phyloP scores from a whole-genome alignment of 2,888 invertebrate species.

The Hartigia nigra region DNA sequence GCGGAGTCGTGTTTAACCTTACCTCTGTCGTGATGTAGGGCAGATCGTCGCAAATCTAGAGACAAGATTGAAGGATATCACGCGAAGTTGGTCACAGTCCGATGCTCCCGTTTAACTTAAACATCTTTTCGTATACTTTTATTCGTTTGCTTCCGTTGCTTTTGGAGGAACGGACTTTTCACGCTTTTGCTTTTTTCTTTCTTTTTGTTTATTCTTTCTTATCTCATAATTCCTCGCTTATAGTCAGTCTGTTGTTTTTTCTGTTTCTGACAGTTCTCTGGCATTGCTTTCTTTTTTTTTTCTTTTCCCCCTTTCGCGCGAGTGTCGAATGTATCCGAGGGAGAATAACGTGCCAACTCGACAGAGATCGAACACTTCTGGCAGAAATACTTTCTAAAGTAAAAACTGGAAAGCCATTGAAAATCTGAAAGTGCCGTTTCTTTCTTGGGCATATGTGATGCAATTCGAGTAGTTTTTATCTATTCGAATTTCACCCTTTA shows the following conservation, averaged over 20 bases:
- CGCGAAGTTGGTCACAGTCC: neutral
- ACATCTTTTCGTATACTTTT: neutral
- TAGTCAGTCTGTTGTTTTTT: neutral
- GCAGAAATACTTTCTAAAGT: neutral
- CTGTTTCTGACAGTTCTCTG: neutral
- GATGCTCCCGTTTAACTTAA: neutral
- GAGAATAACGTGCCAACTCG: neutral
- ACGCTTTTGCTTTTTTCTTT: neutral
- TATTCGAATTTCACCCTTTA: neutral
- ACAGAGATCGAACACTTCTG: neutral
- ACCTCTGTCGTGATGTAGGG: conserved; percentile 6
- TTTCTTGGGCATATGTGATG: neutral
- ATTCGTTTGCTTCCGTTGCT: neutral
- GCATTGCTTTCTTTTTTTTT: neutral
- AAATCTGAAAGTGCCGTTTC: neutral
- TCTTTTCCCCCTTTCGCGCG: neutral
- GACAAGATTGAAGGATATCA: neutral
- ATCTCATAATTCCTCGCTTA: neutral
- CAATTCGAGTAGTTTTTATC: neutral
- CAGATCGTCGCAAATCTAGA: neutral
- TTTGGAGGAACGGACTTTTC: neutral
- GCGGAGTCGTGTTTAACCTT: conserved; percentile 25
- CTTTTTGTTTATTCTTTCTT: neutral
- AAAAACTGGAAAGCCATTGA: neutral
- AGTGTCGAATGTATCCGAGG: neutral